Evolutionary conservation across 2,888 invertebrate species (phyloP).

Genomic region (Psococerastis gibbosa): DNA sequence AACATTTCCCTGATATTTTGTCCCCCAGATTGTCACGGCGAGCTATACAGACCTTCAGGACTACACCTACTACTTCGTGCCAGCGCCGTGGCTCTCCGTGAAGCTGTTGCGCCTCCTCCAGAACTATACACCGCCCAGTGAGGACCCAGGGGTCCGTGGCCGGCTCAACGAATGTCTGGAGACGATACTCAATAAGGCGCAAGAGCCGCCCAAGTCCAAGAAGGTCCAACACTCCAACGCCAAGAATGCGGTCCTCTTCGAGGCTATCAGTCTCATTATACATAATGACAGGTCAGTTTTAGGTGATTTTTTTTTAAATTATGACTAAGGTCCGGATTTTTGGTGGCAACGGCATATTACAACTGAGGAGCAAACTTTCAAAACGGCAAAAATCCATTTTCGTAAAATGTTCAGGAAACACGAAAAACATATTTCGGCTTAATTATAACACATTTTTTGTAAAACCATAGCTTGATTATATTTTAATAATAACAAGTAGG

Average conservation of each 20-base stretch:
- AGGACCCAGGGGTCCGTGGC: conserved; percentile 92
- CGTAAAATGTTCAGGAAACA: too few relatives aligned
- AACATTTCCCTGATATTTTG: too few relatives aligned
- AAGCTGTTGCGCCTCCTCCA: conserved; percentile 89
- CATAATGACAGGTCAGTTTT: conserved; percentile 66
- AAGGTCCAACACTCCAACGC: conserved; percentile 99
- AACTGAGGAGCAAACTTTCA: too few relatives aligned
- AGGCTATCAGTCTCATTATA: conserved; percentile 98
- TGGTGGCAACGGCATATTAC: too few relatives aligned
- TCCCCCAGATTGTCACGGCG: conserved; percentile 86
- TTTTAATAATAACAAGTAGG: too few relatives aligned
- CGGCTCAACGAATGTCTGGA: conserved; percentile 94
- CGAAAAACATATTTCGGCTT: too few relatives aligned
- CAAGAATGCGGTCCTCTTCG: conserved; percentile 97
- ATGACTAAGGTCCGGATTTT: too few relatives aligned
- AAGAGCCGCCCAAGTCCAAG: conserved; percentile 98
- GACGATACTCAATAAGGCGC: conserved; percentile 95
- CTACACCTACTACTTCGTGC: conserved; percentile 99
- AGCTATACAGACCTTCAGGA: conserved; percentile 99
- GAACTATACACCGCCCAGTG: conserved; percentile 93
- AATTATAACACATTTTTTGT: too few relatives aligned
- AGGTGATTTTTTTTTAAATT: conserved; percentile 17
- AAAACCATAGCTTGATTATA: too few relatives aligned
- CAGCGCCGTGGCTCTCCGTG: conserved; percentile 99
- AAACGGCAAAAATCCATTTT: too few relatives aligned